phyloP scores from a whole-genome alignment of 30 jellyfish, hydroid and myxozoan genomes.

The Cassiopea andromeda region DNA sequence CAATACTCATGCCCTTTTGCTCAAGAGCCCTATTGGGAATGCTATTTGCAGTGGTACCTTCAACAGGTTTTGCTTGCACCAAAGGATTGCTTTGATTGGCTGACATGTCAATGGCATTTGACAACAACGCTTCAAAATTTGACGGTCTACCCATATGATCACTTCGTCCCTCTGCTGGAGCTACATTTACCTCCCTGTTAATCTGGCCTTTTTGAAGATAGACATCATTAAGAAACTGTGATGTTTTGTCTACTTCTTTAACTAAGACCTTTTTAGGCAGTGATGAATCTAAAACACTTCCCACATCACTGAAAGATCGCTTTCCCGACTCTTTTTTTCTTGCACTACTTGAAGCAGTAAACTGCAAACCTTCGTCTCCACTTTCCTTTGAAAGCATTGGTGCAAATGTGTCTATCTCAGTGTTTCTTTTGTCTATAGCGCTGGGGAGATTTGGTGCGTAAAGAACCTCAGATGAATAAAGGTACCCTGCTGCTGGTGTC shows the following conservation, averaged over 20 bases:
- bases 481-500: constrained; percentile 28
- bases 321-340: constrained; percentile 26
- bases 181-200: background rate
- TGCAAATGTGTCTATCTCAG: background rate
- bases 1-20: background rate
- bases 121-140: constrained; percentile 63
- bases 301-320: constrained; percentile 10
- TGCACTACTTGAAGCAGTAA: background rate
- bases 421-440: constrained; percentile 3
- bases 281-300: constrained; percentile 12
- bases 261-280: constrained; percentile 48
- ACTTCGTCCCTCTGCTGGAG: background rate
- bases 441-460: constrained; percentile 23
- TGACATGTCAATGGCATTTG: constrained; percentile 56
- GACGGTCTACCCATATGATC: constrained; percentile 1
- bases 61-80: background rate
- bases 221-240: constrained; percentile 12
- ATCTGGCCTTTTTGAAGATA: constrained; percentile 12
- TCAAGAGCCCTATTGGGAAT: background rate
- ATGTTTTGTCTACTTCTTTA: constrained; percentile 26
- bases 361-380: constrained; percentile 51
- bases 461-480: constrained; percentile 53
- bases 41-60: background rate
- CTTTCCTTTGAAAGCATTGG: constrained; percentile 47
- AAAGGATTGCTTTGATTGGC: constrained; percentile 10